Base-by-base conservation (phyloP, 2,113 vertebrate genomes). In the Brienomyrus brachyistius region DNA sequence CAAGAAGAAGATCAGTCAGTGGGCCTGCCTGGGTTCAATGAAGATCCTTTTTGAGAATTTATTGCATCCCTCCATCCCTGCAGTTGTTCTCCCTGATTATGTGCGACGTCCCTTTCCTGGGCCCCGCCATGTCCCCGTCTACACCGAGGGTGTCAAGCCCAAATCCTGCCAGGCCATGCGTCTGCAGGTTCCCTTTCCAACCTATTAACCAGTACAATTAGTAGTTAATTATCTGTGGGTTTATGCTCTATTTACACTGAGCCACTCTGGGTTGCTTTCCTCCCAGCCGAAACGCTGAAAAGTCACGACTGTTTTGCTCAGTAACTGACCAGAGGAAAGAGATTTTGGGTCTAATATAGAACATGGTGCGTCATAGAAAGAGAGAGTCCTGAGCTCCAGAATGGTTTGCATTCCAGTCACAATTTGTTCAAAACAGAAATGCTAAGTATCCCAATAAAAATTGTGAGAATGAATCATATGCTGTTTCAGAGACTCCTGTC, bases 201-300 rank as follows among this genome's bases (percentile, higher is more conserved):
- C 74, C 74, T 80, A 80, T 80, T 80, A 80, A 80, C 74, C 74
- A 80, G 74, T 80, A 43, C 74, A 80, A 80, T 80, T 80, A 80
- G 74, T 80, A 80, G 74, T 80, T 43, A 80, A 80, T 80, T 80
- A 80, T 80, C 74, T 80, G 74, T 43, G 5, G 74, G 74, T 80
- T 80, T 80, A 80, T 80, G 74, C 74, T 80, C 74, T 80, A 15
- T 80, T 80, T 80, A 80, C 74, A 80, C 74, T 80, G 31, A 80
- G 74, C 35, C 74, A 80, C 74, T 80, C 35, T 43, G 74, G 35
- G 74, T 15, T 43, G 74, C 35, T 80, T 43, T 40, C 35, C 35
- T 43, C 35, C 35, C 74, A 19, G 74, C 35, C 35, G 31, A 80
- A 80, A 80, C 6, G 13, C 35, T 80, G 74, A 43, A 80, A 80